Evolutionary conservation across 2,888 invertebrate species (phyloP).

Genomic region (Phasia obesa): DNA sequence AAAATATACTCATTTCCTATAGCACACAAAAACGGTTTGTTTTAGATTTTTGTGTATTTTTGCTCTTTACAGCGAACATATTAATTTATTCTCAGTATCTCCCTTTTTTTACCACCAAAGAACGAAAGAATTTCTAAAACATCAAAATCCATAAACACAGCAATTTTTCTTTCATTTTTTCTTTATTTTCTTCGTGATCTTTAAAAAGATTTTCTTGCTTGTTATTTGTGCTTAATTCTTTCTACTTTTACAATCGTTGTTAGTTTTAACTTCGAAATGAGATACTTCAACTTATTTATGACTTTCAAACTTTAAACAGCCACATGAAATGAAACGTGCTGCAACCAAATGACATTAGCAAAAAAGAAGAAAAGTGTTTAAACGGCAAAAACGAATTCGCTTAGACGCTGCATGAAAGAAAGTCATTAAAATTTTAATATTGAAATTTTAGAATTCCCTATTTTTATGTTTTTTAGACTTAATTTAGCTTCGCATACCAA

Average conservation of each 20-base stretch:
- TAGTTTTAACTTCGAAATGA: conserved; percentile 54
- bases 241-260: conserved; percentile 50
- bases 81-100: conserved; percentile 13
- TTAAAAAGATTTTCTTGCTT: conserved; percentile 18
- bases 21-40: neutral
- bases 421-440: neutral
- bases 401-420: neutral
- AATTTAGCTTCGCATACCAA: no score
- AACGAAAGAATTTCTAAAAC: conserved; percentile 14
- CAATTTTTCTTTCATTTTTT: conserved; percentile 29
- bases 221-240: conserved; percentile 11
- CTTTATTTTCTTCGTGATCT: conserved; percentile 35
- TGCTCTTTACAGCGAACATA: neutral
- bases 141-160: conserved; percentile 28
- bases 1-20: neutral
- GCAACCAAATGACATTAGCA: conserved; percentile 15
- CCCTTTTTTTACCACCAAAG: conserved; percentile 13
- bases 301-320: conserved; percentile 59
- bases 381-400: conserved; percentile 12
- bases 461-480: neutral
- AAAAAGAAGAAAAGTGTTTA: conserved; percentile 3
- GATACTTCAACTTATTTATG: conserved; percentile 69
- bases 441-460: neutral
- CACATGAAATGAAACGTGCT: conserved; percentile 60
- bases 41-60: conserved; percentile 2